Evolutionary conservation across 2,113 vertebrate genomes (phyloP).

Genomic region (Variabilichromis moorii): DNA sequence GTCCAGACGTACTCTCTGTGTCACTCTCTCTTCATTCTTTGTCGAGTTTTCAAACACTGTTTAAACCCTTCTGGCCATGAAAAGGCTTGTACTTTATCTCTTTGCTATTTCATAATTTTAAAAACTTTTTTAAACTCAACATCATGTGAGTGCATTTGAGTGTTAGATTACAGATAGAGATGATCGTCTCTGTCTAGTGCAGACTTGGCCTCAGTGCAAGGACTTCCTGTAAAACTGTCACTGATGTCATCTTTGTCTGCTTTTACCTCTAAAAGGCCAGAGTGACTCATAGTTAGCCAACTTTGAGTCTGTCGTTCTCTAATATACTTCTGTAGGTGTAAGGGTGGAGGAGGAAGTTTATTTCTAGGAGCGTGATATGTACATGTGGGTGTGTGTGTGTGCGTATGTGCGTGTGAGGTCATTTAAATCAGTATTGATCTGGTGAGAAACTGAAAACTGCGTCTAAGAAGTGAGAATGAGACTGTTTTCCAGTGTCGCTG

Average conservation of each 20-base stretch:
- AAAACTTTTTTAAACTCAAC: background rate
- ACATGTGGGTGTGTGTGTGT: background rate
- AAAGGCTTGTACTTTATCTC: background rate
- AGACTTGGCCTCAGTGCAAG: slow-evolving; percentile 11
- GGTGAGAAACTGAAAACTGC: slow-evolving; percentile 28
- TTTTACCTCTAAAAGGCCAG: background rate
- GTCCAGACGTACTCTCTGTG: background rate
- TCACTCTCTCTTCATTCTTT: background rate
- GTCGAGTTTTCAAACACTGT: background rate
- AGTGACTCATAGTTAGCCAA: slow-evolving; percentile 31
- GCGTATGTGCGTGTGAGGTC: background rate
- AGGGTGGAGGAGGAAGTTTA: slow-evolving; percentile 27
- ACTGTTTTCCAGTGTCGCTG: slow-evolving; percentile 8
- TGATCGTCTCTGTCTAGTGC: background rate
- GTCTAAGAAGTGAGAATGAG: slow-evolving; percentile 55
- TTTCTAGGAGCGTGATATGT: background rate
- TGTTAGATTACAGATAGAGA: background rate
- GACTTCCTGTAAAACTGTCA: slow-evolving; percentile 34
- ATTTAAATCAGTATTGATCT: slow-evolving; percentile 18
- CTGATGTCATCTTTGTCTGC: slow-evolving; percentile 45
- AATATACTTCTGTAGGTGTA: background rate
- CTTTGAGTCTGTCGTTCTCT: background rate
- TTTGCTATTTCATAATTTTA: background rate
- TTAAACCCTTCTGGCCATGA: background rate
- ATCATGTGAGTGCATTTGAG: background rate